A percentile compares a stretch with the other conserved stretches of the same genome.
Conservation (phyloP, 2,797 vertebrate genomes). For the Melopsittacus undulatus region DNA sequence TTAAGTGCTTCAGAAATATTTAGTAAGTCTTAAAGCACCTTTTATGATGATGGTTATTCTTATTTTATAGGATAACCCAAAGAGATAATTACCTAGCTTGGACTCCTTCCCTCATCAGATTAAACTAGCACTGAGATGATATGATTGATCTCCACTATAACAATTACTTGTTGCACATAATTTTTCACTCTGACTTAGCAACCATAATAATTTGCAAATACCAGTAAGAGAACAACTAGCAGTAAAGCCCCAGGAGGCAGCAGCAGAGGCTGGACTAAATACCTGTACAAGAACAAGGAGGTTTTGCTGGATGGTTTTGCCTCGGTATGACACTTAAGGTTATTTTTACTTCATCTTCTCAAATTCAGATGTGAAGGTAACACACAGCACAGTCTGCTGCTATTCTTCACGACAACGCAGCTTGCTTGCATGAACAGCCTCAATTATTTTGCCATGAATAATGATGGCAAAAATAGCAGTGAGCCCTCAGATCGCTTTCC, state of each 20-base stretch:
- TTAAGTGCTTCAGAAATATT: constrained; percentile 26
- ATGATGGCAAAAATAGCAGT: not conserved
- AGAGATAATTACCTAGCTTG: not conserved
- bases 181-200: not conserved
- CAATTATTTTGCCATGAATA: not conserved
- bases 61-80: constrained; percentile 3
- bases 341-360: not conserved
- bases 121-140: not conserved
- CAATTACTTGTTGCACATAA: not conserved
- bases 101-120: not conserved
- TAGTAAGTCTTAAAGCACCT: not conserved
- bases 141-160: not conserved
- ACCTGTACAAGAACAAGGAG: not conserved
- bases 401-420: not conserved
- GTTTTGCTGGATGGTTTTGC: not conserved
- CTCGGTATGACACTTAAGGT: not conserved
- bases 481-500: rapidly evolving
- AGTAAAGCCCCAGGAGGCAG: not conserved
- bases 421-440: not conserved
- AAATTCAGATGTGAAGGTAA: not conserved
- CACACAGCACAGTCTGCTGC: not conserved
- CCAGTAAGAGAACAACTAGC: not conserved
- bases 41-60: not conserved
- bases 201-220: not conserved
- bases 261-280: not conserved